Conservation (phyloP, 2,888 invertebrate species). For the Mimas tiliae region DNA sequence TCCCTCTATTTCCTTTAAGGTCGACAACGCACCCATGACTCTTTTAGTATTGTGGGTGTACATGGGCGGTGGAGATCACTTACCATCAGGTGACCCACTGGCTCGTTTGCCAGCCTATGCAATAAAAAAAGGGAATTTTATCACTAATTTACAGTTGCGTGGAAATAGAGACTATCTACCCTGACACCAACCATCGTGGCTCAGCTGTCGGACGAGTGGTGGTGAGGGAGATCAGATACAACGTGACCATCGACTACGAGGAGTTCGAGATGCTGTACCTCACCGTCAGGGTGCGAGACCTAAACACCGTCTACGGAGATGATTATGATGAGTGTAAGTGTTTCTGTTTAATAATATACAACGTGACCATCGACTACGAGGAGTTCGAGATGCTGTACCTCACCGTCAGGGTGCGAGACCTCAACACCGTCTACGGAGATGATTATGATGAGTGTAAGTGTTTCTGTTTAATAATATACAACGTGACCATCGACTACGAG, state of each 20-base stretch:
- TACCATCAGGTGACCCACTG: too few species aligned
- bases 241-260: slow-evolving; percentile 84
- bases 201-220: slow-evolving; percentile 64
- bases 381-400: slow-evolving; percentile 85
- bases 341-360: slow-evolving; percentile 30
- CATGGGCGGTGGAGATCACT: too few species aligned
- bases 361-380: slow-evolving; percentile 84
- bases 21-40: too few species aligned
- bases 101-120: too few species aligned
- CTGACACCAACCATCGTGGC: slow-evolving; percentile 50
- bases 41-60: too few species aligned
- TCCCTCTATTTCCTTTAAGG: too few species aligned
- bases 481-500: slow-evolving; percentile 84
- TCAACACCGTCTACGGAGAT: slow-evolving; percentile 74
- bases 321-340: slow-evolving; percentile 79
- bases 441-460: slow-evolving; percentile 79
- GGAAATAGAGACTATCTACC: slow-evolving; percentile 68
- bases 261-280: slow-evolving; percentile 85
- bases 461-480: slow-evolving; percentile 30
- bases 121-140: too few species aligned
- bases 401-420: slow-evolving; percentile 78
- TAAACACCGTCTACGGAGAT: slow-evolving; percentile 74
- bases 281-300: slow-evolving; percentile 78
- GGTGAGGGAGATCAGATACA: slow-evolving; percentile 64
- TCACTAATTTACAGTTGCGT: slow-evolving; percentile 62